Percentiles rank a stretch among this genome's conserved stretches.
Conservation (phyloP, 2,797 vertebrate species). For the Prunella strophiata region DNA sequence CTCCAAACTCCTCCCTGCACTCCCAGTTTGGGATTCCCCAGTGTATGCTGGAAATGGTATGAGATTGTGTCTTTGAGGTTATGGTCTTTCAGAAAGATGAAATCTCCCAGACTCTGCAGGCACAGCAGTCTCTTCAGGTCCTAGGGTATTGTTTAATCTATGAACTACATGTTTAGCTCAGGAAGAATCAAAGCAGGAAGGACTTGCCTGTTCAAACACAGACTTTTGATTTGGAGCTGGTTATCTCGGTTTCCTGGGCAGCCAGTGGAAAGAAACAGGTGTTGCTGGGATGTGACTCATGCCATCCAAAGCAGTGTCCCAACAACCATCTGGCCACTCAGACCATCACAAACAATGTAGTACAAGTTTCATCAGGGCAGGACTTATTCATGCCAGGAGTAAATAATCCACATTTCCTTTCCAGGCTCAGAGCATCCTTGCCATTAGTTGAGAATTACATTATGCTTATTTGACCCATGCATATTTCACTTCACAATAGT, state of each 20-base stretch:
- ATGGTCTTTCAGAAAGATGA: background rate
- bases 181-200: background rate
- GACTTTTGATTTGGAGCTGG: background rate
- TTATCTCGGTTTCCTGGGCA: background rate
- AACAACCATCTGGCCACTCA: background rate
- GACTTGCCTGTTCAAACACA: slow-evolving; percentile 16
- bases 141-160: background rate
- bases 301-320: background rate
- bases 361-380: background rate
- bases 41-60: background rate
- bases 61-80: background rate
- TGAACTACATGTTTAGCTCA: background rate
- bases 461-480: background rate
- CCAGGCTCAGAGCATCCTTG: background rate
- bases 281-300: background rate
- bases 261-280: background rate
- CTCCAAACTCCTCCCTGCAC: background rate
- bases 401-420: background rate
- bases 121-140: background rate
- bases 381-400: background rate
- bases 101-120: background rate
- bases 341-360: background rate
- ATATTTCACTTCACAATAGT: background rate
- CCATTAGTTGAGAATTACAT: background rate
- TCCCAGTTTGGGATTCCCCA: background rate